phyloP scores from a whole-genome alignment of 1,140 invertebrate species.

The Melanaphis sacchari region DNA sequence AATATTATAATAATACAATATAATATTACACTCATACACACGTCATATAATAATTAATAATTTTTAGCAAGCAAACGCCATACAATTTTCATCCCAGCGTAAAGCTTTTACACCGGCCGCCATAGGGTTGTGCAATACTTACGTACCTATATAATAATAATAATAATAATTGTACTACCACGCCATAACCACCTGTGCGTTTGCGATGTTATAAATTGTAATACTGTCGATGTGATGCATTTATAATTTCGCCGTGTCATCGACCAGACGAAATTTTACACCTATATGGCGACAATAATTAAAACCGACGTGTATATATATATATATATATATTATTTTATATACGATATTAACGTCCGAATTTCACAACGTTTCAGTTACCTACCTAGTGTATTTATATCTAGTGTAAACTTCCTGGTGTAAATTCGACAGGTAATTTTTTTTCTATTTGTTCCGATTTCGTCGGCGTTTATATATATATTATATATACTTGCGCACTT shows the following conservation, averaged over 20 bases:
- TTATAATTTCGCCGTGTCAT: slow-evolving; percentile 16
- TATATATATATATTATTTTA: not conserved
- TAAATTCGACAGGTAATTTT: slow-evolving; percentile 1
- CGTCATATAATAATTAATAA: not conserved
- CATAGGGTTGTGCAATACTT: not conserved
- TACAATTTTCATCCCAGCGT: not conserved
- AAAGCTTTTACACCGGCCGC: not conserved
- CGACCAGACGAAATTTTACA: slow-evolving; percentile 48
- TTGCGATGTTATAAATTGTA: not conserved
- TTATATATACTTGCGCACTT: not conserved
- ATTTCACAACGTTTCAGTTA: slow-evolving; percentile 27
- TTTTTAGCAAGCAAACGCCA: too few relatives aligned
- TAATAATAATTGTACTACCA: not conserved
- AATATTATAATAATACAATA: not conserved
- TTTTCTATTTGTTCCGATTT: slow-evolving; percentile 6
- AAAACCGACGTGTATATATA: not conserved
- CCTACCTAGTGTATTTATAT: not conserved
- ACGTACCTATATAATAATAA: not conserved
- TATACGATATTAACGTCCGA: not conserved
- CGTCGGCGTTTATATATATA: not conserved
- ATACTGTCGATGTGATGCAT: not conserved
- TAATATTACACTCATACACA: too few relatives aligned
- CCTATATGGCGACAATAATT: slow-evolving; percentile 13
- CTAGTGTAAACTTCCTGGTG: not conserved
- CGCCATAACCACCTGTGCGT: not conserved